phyloP scores from a whole-genome alignment of 1,140 invertebrate species.

The Drosophila kurseongensis region DNA sequence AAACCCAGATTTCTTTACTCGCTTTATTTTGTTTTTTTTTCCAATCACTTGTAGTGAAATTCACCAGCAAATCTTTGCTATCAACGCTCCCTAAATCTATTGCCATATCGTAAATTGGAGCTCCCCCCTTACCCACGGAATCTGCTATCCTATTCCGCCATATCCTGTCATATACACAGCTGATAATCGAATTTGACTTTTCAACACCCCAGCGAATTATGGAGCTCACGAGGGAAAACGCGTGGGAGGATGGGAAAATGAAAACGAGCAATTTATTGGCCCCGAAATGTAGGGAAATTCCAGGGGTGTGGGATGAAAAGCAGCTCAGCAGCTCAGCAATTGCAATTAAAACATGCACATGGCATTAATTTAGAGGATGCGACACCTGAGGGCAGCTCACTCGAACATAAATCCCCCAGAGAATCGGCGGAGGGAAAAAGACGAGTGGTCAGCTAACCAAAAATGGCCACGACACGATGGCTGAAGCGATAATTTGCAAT shows the following conservation, averaged over 20 bases:
- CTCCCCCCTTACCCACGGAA: background rate
- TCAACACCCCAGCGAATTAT: constrained; percentile 53
- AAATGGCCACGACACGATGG: constrained; percentile 58
- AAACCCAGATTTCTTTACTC: no score
- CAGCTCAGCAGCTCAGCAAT: constrained; percentile 44
- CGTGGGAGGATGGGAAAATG: constrained; percentile 12
- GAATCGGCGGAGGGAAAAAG: background rate
- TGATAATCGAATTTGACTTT: constrained; percentile 60
- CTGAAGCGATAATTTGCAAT: constrained; percentile 76
- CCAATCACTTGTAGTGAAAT: background rate
- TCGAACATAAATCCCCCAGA: constrained; percentile 54
- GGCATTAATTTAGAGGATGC: constrained; percentile 74
- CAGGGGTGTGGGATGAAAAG: constrained; percentile 26
- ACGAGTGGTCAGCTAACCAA: constrained; percentile 56
- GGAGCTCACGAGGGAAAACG: constrained; percentile 2
- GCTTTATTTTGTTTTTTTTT: no score
- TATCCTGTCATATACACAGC: constrained; percentile 29
- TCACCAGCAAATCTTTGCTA: background rate
- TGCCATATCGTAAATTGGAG: constrained; percentile 12
- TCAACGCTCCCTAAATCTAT: background rate
- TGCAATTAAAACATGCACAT: constrained; percentile 76
- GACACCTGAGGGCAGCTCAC: constrained; percentile 61
- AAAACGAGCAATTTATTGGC: constrained; percentile 57
- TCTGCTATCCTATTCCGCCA: background rate
- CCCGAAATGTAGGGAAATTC: constrained; percentile 45